phyloP scores from a whole-genome alignment of 2,797 vertebrate species.

The Girardinus metallicus region DNA sequence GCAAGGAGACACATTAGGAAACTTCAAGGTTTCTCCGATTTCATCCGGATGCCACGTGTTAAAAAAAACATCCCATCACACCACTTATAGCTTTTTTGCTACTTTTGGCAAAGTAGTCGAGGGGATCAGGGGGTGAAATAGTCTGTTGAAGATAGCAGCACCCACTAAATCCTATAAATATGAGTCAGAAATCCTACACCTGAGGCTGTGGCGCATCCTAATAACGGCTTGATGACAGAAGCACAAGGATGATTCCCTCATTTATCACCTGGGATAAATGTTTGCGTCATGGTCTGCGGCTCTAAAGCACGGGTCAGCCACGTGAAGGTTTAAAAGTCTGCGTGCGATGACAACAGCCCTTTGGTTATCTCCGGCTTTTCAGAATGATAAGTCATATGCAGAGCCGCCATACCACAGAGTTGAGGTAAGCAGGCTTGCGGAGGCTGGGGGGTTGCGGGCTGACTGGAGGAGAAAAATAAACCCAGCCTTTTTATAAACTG shows the following conservation, averaged over 20 bases:
- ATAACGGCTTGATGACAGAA: slow-evolving; percentile 50
- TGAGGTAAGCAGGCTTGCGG: slow-evolving; percentile 55
- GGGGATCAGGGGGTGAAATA: slow-evolving; percentile 47
- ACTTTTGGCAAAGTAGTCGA: slow-evolving; percentile 63
- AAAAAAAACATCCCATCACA: slow-evolving; percentile 48
- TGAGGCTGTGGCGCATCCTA: slow-evolving; percentile 46
- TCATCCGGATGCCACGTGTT: slow-evolving; percentile 55
- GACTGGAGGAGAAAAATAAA: slow-evolving; percentile 43
- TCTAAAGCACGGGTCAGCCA: slow-evolving; percentile 26
- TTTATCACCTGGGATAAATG: slow-evolving; percentile 60
- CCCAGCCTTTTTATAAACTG: slow-evolving; percentile 63
- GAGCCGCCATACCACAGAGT: slow-evolving; percentile 55
- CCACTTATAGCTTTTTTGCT: slow-evolving; percentile 73
- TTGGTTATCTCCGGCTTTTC: slow-evolving; percentile 40
- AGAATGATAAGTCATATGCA: slow-evolving; percentile 44
- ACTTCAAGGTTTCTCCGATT: background rate
- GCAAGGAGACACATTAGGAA: background rate
- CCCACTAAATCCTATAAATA: slow-evolving; percentile 63
- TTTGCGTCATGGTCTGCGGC: slow-evolving; percentile 52
- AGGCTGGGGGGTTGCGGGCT: background rate
- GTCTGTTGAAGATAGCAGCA: slow-evolving; percentile 25
- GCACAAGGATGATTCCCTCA: slow-evolving; percentile 52
- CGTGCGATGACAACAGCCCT: slow-evolving; percentile 44
- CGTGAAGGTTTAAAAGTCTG: slow-evolving; percentile 9
- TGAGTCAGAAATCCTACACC: slow-evolving; percentile 62